Percentiles rank a stretch among this genome's conserved stretches.
Conservation (phyloP, 2,888 invertebrate species). For the Athalia circularis region DNA sequence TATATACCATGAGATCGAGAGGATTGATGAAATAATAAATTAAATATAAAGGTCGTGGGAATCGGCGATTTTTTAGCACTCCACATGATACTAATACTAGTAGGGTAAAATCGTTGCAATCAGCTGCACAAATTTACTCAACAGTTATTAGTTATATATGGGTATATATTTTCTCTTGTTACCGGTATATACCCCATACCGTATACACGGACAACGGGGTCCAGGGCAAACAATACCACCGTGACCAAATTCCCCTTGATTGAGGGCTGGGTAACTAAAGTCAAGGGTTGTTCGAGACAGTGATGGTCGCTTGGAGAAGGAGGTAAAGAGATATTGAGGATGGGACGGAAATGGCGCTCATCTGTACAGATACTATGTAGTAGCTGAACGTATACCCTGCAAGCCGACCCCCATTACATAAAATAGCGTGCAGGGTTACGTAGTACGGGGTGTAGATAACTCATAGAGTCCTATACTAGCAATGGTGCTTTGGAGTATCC, state of each 20-base stretch:
- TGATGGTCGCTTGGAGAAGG: not conserved
- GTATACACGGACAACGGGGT: not conserved
- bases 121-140: too few relatives aligned
- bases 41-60: too few relatives aligned
- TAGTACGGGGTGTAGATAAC: slow-evolving; percentile 23
- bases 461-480: slow-evolving; percentile 33
- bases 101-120: too few relatives aligned
- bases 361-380: slow-evolving; percentile 18
- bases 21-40: too few relatives aligned
- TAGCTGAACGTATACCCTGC: not conserved
- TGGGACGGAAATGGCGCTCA: slow-evolving; percentile 37
- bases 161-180: too few relatives aligned
- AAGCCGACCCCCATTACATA: not conserved
- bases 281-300: slow-evolving; percentile 14
- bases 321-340: slow-evolving; percentile 7
- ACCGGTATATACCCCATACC: not conserved
- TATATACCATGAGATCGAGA: too few relatives aligned
- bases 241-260: slow-evolving; percentile 41
- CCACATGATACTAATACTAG: too few relatives aligned
- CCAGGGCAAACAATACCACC: slow-evolving; percentile 24
- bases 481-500: not conserved
- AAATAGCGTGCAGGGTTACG: slow-evolving; percentile 7
- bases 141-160: too few relatives aligned
- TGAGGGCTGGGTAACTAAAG: slow-evolving; percentile 10
- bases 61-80: too few relatives aligned